Conservation (phyloP, 2,888 invertebrate genomes). For the Leptopilina drosophilae region DNA sequence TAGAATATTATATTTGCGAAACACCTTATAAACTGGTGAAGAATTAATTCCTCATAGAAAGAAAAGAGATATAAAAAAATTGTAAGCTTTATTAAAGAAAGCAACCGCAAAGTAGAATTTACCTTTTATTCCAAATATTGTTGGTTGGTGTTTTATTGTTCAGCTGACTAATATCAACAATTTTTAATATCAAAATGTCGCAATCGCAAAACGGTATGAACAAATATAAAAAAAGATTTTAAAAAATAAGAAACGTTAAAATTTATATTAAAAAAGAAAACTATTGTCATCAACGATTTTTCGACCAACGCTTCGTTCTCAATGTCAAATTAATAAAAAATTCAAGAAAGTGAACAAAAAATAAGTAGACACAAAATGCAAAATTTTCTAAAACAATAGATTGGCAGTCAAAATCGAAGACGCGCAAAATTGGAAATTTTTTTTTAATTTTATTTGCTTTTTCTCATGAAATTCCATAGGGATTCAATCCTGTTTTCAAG, state of each 20-base stretch:
- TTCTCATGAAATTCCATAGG: too few relatives aligned
- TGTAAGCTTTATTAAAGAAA: slow-evolving; percentile 60
- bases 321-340: slow-evolving; percentile 36
- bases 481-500: too few relatives aligned
- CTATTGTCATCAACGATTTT: slow-evolving; percentile 51
- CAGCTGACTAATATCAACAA: slow-evolving; percentile 55
- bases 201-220: slow-evolving; percentile 41
- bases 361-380: slow-evolving; percentile 11
- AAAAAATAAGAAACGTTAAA: neutral
- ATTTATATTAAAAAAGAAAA: slow-evolving; percentile 1
- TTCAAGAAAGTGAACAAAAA: slow-evolving; percentile 15
- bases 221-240: too few relatives aligned
- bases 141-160: slow-evolving; percentile 65
- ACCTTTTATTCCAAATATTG: slow-evolving; percentile 41
- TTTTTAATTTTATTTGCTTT: neutral
- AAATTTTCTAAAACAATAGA: slow-evolving; percentile 5
- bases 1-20: slow-evolving; percentile 57
- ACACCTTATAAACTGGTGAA: slow-evolving; percentile 22
- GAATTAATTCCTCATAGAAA: neutral
- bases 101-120: slow-evolving; percentile 50
- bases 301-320: slow-evolving; percentile 34
- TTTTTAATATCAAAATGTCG: slow-evolving; percentile 49
- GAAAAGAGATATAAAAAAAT: slow-evolving; percentile 48
- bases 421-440: slow-evolving; percentile 10
- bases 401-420: slow-evolving; percentile 25